Conservation (phyloP, 1,140 invertebrate species). For the Tribolium madens region DNA sequence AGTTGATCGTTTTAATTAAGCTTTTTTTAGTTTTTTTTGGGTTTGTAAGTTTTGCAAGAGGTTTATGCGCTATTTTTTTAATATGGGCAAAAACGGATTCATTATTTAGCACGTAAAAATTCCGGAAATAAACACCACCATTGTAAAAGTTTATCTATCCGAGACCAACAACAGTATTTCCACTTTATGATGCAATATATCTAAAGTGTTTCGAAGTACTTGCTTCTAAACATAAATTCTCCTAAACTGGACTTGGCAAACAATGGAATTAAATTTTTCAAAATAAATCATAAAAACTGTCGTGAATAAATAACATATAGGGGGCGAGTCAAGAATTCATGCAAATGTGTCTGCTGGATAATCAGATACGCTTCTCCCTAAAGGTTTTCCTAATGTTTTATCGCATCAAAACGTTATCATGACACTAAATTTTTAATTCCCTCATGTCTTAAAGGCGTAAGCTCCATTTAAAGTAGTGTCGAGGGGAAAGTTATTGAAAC, state of each 20-base stretch:
- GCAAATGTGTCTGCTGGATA: neutral
- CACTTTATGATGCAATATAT: conserved; percentile 45
- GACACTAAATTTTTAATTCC: too few species aligned
- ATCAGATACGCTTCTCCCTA: neutral
- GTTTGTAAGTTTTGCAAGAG: neutral
- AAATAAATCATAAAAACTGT: conserved; percentile 42
- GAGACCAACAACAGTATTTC: conserved; percentile 44
- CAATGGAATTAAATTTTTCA: conserved; percentile 45
- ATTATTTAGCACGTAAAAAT: conserved; percentile 32
- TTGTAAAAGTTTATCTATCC: conserved; percentile 41
- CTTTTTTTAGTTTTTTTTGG: conserved; percentile 4
- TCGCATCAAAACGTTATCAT: neutral
- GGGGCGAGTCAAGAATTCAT: neutral
- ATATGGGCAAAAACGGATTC: neutral
- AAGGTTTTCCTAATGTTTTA: neutral
- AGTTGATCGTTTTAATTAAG: neutral
- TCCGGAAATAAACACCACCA: conserved; percentile 20
- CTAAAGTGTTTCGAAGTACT: conserved; percentile 48
- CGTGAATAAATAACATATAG: conserved; percentile 42
- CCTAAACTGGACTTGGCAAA: conserved; percentile 43
- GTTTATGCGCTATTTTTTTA: neutral
- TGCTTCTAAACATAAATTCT: conserved; percentile 42
- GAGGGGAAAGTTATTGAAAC: neutral
- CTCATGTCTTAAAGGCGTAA: too few species aligned
- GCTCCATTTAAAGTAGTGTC: neutral